A percentile compares a stretch with the other conserved stretches of the same genome.
Evolutionary conservation across 2,888 invertebrate genomes (phyloP).

Genomic region (Diaperis boleti): DNA sequence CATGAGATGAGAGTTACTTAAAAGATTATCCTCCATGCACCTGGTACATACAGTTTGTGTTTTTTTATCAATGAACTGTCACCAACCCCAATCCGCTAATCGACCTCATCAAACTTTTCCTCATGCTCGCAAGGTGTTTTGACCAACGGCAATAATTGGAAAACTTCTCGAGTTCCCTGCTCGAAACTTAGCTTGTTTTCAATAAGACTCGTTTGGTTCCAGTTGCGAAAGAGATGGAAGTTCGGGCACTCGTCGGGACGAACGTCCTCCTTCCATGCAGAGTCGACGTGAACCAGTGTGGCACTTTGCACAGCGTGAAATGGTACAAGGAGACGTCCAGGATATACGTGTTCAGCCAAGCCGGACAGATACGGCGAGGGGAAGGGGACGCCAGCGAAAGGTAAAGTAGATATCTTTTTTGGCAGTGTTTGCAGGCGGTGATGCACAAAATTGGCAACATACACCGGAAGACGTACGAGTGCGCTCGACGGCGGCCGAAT

Average conservation of each 20-base stretch:
- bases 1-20: too few species aligned
- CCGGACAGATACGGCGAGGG: slow-evolving; percentile 74
- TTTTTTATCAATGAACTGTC: too few species aligned
- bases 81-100: too few species aligned
- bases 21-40: too few species aligned
- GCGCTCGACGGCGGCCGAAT: not conserved
- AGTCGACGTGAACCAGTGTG: slow-evolving; percentile 79
- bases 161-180: slow-evolving; percentile 19
- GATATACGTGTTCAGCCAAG: slow-evolving; percentile 82
- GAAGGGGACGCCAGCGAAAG: slow-evolving; percentile 80
- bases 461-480: slow-evolving; percentile 5
- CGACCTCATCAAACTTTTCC: slow-evolving; percentile 7
- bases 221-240: slow-evolving; percentile 68
- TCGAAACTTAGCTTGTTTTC: slow-evolving; percentile 22
- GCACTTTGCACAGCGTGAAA: slow-evolving; percentile 85
- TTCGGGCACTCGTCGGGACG: slow-evolving; percentile 77
- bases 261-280: slow-evolving; percentile 79
- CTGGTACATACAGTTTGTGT: too few species aligned
- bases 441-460: slow-evolving; percentile 37
- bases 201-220: slow-evolving; percentile 49
- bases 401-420: slow-evolving; percentile 66
- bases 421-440: slow-evolving; percentile 2
- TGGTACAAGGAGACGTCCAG: slow-evolving; percentile 83
- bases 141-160: slow-evolving; percentile 18
- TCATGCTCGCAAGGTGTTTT: slow-evolving; percentile 11